A percentile compares a stretch with the other conserved stretches of the same genome.
These are phyloP conservation scores for Ianthella basta DNA, from an alignment of 37 sponge, comb jelly and placozoan genomes.

Conservation along the genomic window DNA sequence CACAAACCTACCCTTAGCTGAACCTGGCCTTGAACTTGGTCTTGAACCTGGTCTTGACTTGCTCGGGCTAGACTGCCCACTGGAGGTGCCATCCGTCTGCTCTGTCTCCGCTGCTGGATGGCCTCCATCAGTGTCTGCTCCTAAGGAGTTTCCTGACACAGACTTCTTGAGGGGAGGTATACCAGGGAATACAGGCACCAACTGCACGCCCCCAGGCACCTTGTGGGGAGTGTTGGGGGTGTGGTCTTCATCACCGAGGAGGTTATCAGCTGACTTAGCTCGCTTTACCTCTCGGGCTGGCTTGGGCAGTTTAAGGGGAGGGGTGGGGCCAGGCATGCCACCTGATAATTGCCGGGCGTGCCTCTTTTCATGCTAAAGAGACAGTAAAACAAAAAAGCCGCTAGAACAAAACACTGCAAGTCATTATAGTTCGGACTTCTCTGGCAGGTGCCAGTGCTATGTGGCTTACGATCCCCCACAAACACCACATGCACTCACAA, in stretches of 20 bases:
- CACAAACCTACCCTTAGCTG: background rate
- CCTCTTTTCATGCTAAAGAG: background rate
- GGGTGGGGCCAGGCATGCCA: background rate
- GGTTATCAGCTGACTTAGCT: constrained; percentile 19
- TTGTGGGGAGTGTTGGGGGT: background rate
- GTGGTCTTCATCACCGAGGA: background rate
- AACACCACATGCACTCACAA: no score
- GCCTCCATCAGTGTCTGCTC: background rate
- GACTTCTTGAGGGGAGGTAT: constrained; percentile 13
- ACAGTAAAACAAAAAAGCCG: background rate
- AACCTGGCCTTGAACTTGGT: background rate
- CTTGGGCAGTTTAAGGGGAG: constrained; percentile 15
- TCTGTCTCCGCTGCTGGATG: background rate
- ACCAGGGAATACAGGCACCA: background rate
- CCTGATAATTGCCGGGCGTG: constrained; percentile 3
- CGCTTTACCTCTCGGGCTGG: background rate
- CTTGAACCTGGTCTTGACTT: constrained; percentile 7
- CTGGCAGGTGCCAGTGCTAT: no score
- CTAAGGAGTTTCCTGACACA: background rate
- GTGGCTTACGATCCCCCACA: no score
- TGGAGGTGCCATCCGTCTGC: background rate
- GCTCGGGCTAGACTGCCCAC: constrained; percentile 6
- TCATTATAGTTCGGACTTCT: no score
- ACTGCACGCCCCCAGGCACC: background rate
- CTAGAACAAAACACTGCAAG: no score